Conservation (phyloP, 2,113 vertebrate species). For the Azemiops feae region DNA sequence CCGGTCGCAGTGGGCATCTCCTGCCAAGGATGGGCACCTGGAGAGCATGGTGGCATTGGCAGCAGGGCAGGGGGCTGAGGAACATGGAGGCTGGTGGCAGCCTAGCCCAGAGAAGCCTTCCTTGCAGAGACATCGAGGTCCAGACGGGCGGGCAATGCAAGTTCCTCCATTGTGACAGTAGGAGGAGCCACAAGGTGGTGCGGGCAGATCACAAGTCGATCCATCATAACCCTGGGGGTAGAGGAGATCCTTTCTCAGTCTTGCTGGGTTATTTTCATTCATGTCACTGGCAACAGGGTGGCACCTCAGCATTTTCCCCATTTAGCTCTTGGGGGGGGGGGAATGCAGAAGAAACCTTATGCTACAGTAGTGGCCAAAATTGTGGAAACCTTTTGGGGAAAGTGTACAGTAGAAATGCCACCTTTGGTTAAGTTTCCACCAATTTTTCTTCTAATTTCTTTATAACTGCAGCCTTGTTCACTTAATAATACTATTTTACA, state of each 20-base stretch:
- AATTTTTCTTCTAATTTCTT: no score
- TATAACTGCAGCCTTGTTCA: no score
- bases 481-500: no score
- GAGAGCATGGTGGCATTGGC: slow-evolving; percentile 30
- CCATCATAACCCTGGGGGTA: slow-evolving; percentile 59
- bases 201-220: slow-evolving; percentile 54
- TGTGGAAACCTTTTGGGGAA: no score
- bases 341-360: not conserved
- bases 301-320: not conserved
- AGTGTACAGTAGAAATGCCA: no score
- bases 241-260: not conserved
- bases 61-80: slow-evolving; percentile 49
- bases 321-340: not conserved
- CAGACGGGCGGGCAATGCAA: slow-evolving; percentile 34
- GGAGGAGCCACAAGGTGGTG: slow-evolving; percentile 43
- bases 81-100: slow-evolving; percentile 54
- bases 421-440: no score
- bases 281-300: not conserved
- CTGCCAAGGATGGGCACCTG: slow-evolving; percentile 35
- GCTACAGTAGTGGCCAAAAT: no score
- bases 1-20: slow-evolving; percentile 52
- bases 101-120: slow-evolving; percentile 46
- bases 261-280: not conserved
- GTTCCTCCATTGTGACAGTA: slow-evolving; percentile 61
- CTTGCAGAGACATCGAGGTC: slow-evolving; percentile 54